Percentiles rank a stretch among this genome's conserved stretches.
These are phyloP conservation scores for Mycogona germanica DNA, from an alignment of 2,888 invertebrate genomes.

Conservation along the genomic window DNA sequence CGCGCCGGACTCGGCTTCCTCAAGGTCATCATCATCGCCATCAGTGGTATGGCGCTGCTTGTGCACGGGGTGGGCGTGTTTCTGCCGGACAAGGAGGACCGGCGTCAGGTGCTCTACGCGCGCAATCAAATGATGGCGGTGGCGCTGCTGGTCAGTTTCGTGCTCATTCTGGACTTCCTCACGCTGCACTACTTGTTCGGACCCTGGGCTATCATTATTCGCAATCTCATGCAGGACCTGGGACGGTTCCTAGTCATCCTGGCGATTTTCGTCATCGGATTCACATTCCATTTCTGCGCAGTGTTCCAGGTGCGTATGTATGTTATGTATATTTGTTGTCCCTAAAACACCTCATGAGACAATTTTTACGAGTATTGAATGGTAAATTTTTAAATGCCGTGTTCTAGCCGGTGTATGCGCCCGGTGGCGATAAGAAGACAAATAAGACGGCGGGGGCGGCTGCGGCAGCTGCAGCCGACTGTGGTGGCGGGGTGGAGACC, in stretches of 20 bases:
- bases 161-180: slow-evolving; percentile 93
- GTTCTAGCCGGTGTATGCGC: slow-evolving; percentile 59
- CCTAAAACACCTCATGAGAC: no score
- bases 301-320: no score
- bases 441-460: no score
- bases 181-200: slow-evolving; percentile 99
- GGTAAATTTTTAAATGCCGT: slow-evolving; percentile 36
- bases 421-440: not conserved
- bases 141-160: slow-evolving; percentile 89
- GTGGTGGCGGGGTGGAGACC: no score
- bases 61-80: slow-evolving; percentile 63
- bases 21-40: slow-evolving; percentile 41
- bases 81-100: slow-evolving; percentile 40
- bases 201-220: slow-evolving; percentile 99
- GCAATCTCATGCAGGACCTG: slow-evolving; percentile 59
- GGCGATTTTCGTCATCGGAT: slow-evolving; percentile 96
- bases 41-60: slow-evolving; percentile 81
- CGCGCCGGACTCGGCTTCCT: slow-evolving; percentile 89
- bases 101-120: slow-evolving; percentile 69
- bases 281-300: slow-evolving; percentile 69
- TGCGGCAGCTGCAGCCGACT: no score
- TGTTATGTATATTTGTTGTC: no score
- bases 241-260: slow-evolving; percentile 95
- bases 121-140: slow-evolving; percentile 95
- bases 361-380: no score